Evolutionary conservation across 2,113 vertebrate genomes (phyloP).

Genomic region (Ptyas mucosa): DNA sequence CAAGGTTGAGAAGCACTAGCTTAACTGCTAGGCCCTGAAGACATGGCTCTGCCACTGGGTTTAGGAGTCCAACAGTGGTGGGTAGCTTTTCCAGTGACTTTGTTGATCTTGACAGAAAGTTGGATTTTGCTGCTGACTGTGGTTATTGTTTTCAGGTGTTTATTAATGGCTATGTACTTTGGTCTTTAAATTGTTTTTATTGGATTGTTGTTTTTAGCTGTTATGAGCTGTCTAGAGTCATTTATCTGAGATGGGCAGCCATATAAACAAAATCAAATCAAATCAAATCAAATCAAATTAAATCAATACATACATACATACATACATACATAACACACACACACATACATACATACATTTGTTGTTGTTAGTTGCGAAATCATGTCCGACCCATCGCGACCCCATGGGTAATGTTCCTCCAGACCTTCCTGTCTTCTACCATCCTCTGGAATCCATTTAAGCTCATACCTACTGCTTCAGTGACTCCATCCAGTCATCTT

Average conservation of each 20-base stretch:
- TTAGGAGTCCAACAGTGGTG: not conserved
- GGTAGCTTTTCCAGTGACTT: not conserved
- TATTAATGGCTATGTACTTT: not conserved
- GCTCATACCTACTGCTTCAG: too few relatives aligned
- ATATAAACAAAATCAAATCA: not conserved
- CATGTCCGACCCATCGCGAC: too few relatives aligned
- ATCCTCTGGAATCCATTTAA: too few relatives aligned
- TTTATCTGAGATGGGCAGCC: not conserved
- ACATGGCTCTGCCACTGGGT: not conserved
- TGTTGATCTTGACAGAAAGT: not conserved
- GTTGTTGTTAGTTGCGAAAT: too few relatives aligned
- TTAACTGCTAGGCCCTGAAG: not conserved
- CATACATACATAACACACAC: too few relatives aligned
- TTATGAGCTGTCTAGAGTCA: not conserved
- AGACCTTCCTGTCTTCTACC: too few relatives aligned
- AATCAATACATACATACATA: too few relatives aligned
- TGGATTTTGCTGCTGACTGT: not conserved
- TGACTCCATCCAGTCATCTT: too few relatives aligned
- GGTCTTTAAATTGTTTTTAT: not conserved
- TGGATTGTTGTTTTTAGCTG: not conserved
- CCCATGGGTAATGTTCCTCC: too few relatives aligned
- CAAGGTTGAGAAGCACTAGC: not conserved
- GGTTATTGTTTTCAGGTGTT: not conserved
- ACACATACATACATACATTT: too few relatives aligned
- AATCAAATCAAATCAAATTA: too few relatives aligned